Evolutionary conservation across 2,113 vertebrate genomes (phyloP).

Genomic region (Bujurquina vittata): DNA sequence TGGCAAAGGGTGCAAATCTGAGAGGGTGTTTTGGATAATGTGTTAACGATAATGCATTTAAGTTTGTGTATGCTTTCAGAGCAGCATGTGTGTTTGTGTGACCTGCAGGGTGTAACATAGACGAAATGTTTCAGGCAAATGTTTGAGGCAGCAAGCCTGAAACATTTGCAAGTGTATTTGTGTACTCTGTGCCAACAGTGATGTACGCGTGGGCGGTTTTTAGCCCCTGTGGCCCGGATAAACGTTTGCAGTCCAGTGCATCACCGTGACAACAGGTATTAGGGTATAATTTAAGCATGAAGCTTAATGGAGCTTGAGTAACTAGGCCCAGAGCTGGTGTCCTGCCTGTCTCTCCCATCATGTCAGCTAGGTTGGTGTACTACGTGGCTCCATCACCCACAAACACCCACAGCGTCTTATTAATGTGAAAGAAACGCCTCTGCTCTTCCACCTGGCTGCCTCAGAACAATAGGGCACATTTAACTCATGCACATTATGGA

Average conservation of each 20-base stretch:
- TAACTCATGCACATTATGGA: constrained; percentile 15
- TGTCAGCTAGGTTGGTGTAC: constrained; percentile 53
- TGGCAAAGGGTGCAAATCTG: background rate
- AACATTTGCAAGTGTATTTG: constrained; percentile 22
- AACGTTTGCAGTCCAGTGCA: constrained; percentile 67
- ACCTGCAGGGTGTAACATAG: constrained; percentile 27
- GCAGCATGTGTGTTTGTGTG: constrained; percentile 3
- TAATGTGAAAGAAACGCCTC: constrained; percentile 41
- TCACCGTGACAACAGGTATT: constrained; percentile 78
- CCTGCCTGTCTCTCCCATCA: constrained; percentile 70
- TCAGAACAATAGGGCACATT: constrained; percentile 54
- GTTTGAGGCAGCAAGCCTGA: constrained; percentile 10
- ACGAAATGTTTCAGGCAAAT: constrained; percentile 3
- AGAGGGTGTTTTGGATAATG: constrained; percentile 9
- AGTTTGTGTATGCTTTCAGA: constrained; percentile 11
- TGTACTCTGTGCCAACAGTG: constrained; percentile 16
- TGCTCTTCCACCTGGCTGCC: constrained; percentile 55
- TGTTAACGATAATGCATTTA: constrained; percentile 22
- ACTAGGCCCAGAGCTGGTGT: constrained; percentile 66
- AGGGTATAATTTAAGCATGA: constrained; percentile 69
- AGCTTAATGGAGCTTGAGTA: constrained; percentile 79
- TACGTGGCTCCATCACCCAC: constrained; percentile 34
- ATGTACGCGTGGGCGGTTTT: constrained; percentile 29
- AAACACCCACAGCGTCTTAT: constrained; percentile 42
- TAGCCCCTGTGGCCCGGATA: constrained; percentile 63